These are phyloP conservation scores for Drosophila fulvimacula DNA, from an alignment of 2,888 invertebrate species.

Conservation along the genomic window DNA sequence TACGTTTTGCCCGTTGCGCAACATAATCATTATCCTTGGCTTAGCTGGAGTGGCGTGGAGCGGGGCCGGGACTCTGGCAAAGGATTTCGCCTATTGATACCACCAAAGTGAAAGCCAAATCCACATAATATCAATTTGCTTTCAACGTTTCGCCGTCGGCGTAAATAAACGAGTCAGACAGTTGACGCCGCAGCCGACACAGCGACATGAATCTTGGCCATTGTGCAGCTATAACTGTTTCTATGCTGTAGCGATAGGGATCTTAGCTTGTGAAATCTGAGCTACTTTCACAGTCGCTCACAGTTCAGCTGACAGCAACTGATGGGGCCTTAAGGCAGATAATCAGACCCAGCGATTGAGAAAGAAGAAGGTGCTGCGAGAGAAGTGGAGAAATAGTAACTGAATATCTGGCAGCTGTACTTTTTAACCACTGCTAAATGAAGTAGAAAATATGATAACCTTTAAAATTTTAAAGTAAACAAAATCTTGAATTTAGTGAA, in stretches of 20 bases:
- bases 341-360: background rate
- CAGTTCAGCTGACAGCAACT: constrained; percentile 4
- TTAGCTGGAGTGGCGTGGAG: constrained; percentile 59
- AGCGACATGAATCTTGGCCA: constrained; percentile 28
- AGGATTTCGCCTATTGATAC: constrained; percentile 80
- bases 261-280: constrained; percentile 46
- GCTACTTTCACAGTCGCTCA: constrained; percentile 37
- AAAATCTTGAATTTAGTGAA: no score
- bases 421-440: background rate
- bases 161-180: constrained; percentile 71
- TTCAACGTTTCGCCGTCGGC: constrained; percentile 71
- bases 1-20: constrained; percentile 58
- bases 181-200: constrained; percentile 34
- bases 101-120: constrained; percentile 79
- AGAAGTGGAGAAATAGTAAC: background rate
- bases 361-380: no score
- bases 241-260: background rate
- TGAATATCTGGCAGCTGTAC: background rate
- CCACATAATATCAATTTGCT: constrained; percentile 83
- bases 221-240: constrained; percentile 21
- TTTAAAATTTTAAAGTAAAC: background rate
- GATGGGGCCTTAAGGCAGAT: background rate
- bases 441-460: background rate
- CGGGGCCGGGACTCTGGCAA: constrained; percentile 48
- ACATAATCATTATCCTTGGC: constrained; percentile 81